Percentiles rank a stretch among this genome's conserved stretches.
phyloP scores from a whole-genome alignment of 2,113 vertebrate species.

The Cygnus atratus region DNA sequence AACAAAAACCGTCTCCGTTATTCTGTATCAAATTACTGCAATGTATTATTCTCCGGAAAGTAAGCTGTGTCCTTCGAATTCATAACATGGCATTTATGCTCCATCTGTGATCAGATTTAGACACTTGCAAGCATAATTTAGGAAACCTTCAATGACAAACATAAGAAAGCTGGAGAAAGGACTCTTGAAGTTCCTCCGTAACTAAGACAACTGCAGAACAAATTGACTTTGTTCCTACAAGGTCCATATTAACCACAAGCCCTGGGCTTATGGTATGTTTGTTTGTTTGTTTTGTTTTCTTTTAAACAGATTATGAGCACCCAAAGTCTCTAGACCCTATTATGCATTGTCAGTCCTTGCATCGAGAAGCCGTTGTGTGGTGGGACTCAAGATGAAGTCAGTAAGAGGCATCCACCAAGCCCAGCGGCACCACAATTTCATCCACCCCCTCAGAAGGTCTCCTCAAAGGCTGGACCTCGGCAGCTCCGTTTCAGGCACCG shows the following conservation, averaged over 20 bases:
- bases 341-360: background rate
- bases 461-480: background rate
- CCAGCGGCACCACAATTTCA: background rate
- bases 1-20: slow-evolving; percentile 28
- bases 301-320: background rate
- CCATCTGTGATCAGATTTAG: slow-evolving; percentile 61
- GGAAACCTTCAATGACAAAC: slow-evolving; percentile 1
- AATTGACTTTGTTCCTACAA: background rate
- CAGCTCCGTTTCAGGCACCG: background rate
- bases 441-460: background rate
- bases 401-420: background rate
- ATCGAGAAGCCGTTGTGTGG: rapidly evolving
- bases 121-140: slow-evolving; percentile 16
- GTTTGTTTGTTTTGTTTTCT: background rate
- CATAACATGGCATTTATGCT: slow-evolving; percentile 35
- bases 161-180: background rate
- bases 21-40: slow-evolving; percentile 43
- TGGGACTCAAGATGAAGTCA: background rate
- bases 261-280: background rate
- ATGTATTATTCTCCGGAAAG: slow-evolving; percentile 49
- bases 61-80: slow-evolving; percentile 55
- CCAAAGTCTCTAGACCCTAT: background rate
- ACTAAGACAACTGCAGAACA: background rate
- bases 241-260: background rate
- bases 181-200: background rate